phyloP scores from a whole-genome alignment of 2,113 vertebrate genomes.

The Bettongia penicillata region DNA sequence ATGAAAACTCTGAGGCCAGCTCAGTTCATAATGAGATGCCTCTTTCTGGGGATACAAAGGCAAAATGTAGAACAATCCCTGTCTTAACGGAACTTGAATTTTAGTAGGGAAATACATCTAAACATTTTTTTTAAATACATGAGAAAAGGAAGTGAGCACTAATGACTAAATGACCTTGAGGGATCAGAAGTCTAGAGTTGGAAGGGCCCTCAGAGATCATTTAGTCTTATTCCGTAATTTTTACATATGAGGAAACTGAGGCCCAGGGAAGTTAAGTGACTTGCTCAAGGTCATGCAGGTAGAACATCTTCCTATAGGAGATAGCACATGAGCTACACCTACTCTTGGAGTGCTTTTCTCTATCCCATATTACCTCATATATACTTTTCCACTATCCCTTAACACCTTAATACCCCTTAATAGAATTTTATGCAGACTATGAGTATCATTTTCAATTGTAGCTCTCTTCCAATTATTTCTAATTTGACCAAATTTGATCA shows the following conservation, averaged over 20 bases:
- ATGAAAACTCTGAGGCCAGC: not conserved
- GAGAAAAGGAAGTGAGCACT: too few relatives aligned
- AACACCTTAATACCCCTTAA: too few relatives aligned
- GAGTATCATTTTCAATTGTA: not conserved
- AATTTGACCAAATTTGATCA: slow-evolving; percentile 41
- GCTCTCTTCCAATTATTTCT: slow-evolving; percentile 20
- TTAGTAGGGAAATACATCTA: too few relatives aligned
- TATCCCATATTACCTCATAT: not conserved
- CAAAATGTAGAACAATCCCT: not conserved
- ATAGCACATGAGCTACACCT: not conserved
- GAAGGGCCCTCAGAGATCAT: too few relatives aligned
- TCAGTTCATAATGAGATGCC: not conserved
- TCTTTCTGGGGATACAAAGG: not conserved
- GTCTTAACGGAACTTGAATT: not conserved
- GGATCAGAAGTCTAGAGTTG: too few relatives aligned
- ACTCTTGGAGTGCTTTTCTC: not conserved
- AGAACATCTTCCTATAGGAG: not conserved
- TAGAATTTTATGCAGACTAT: not conserved
- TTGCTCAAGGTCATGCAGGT: not conserved
- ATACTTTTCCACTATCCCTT: not conserved
- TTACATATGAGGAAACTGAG: too few relatives aligned
- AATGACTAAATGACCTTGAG: too few relatives aligned
- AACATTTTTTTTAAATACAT: too few relatives aligned
- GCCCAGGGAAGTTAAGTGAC: too few relatives aligned
- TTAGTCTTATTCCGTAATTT: too few relatives aligned